phyloP scores from a whole-genome alignment of 2,113 vertebrate genomes.

The Perca flavescens region DNA sequence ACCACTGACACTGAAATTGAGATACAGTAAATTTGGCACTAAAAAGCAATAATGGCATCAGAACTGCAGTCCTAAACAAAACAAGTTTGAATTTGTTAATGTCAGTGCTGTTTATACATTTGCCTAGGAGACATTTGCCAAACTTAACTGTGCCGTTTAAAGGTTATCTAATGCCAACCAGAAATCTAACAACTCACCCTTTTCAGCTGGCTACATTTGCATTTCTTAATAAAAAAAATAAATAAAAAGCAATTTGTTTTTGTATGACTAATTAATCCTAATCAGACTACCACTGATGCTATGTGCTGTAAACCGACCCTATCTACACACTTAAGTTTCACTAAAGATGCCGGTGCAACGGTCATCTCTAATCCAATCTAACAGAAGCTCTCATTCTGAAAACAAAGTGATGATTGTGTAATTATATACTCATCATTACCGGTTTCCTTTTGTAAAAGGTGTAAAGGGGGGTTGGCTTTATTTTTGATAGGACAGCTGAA shows the following conservation, averaged over 20 bases:
- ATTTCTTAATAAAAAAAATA: constrained; percentile 21
- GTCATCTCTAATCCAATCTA: constrained; percentile 5
- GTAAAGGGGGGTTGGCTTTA: no score
- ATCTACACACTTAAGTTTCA: constrained; percentile 10
- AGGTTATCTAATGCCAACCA: constrained; percentile 10
- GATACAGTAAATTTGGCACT: neutral
- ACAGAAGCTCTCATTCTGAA: neutral
- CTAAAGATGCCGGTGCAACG: constrained; percentile 12
- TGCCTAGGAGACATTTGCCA: neutral
- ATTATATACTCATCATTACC: neutral
- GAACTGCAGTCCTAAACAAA: neutral
- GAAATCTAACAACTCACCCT: constrained; percentile 9
- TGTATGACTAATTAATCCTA: constrained; percentile 12
- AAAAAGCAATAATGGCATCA: neutral
- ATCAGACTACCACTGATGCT: constrained; percentile 9
- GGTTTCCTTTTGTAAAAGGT: neutral
- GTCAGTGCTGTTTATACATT: neutral
- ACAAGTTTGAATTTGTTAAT: neutral
- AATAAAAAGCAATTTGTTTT: constrained; percentile 1
- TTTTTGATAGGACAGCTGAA: no score
- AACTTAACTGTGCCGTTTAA: neutral
- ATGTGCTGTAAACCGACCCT: neutral
- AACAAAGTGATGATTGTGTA: neutral
- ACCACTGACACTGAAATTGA: neutral
- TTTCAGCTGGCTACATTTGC: constrained; percentile 11